These are phyloP conservation scores for Helobdella robusta DNA, from an alignment of 2,888 invertebrate species.

Conservation along the genomic window DNA sequence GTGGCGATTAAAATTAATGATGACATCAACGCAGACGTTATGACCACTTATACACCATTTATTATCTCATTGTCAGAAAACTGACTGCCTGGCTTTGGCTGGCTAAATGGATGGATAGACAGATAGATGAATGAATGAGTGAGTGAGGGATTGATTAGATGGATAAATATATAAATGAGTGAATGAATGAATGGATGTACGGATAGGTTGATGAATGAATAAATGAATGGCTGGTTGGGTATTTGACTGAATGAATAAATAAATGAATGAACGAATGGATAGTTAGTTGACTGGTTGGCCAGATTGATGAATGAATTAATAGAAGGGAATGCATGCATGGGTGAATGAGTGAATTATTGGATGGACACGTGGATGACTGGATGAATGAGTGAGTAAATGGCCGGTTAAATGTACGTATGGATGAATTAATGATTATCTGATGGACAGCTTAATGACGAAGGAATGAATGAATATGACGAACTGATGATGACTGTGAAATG, in stretches of 20 bases:
- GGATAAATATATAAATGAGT: not conserved
- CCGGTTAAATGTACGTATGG: not conserved
- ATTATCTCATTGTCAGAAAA: too few species aligned
- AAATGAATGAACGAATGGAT: too few species aligned
- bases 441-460: too few species aligned
- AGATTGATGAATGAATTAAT: not conserved
- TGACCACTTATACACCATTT: too few species aligned
- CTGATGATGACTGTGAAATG: too few species aligned
- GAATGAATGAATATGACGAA: too few species aligned
- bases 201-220: not conserved
- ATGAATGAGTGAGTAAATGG: not conserved
- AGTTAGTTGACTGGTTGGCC: not conserved
- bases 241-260: not conserved
- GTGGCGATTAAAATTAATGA: too few species aligned
- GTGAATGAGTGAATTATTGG: not conserved
- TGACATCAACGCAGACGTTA: too few species aligned
- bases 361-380: too few species aligned
- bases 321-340: not conserved
- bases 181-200: not conserved
- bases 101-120: not conserved
- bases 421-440: too few species aligned
- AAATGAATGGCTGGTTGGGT: not conserved
- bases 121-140: slow-evolving; percentile 1
- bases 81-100: slow-evolving; percentile 1
- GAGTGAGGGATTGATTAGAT: too few species aligned